Evolutionary conservation across 2,797 vertebrate genomes (phyloP).

Genomic region (Pelochelys cantorii): DNA sequence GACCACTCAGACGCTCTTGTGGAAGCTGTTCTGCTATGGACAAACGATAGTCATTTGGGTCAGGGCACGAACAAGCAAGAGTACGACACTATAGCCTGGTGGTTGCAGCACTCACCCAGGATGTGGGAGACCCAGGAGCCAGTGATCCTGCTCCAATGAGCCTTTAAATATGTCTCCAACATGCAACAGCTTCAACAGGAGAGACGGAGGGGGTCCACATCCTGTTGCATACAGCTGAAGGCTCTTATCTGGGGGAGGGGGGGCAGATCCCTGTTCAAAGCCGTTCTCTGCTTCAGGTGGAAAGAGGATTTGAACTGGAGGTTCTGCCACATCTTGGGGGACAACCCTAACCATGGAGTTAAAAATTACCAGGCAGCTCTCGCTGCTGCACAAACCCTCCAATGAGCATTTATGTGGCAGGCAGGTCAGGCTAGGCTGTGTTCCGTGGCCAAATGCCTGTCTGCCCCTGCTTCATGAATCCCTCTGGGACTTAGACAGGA

Average conservation of each 20-base stretch:
- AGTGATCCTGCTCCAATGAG: not conserved
- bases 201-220: not conserved
- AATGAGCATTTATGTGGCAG: not conserved
- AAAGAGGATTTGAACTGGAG: not conserved
- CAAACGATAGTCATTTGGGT: not conserved
- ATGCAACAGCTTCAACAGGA: not conserved
- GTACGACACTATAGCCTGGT: not conserved
- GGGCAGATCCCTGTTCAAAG: not conserved
- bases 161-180: not conserved
- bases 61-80: not conserved
- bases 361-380: not conserved
- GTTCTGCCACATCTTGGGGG: not conserved
- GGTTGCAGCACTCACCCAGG: not conserved
- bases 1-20: not conserved
- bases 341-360: not conserved
- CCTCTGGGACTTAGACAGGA: not conserved
- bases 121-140: not conserved
- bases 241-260: not conserved
- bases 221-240: not conserved
- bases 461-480: not conserved
- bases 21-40: not conserved
- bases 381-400: not conserved
- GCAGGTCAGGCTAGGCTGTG: not conserved
- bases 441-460: not conserved
- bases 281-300: not conserved